Base-by-base conservation (phyloP, 2,797 vertebrate species). In the Sebastes steindachneri region DNA sequence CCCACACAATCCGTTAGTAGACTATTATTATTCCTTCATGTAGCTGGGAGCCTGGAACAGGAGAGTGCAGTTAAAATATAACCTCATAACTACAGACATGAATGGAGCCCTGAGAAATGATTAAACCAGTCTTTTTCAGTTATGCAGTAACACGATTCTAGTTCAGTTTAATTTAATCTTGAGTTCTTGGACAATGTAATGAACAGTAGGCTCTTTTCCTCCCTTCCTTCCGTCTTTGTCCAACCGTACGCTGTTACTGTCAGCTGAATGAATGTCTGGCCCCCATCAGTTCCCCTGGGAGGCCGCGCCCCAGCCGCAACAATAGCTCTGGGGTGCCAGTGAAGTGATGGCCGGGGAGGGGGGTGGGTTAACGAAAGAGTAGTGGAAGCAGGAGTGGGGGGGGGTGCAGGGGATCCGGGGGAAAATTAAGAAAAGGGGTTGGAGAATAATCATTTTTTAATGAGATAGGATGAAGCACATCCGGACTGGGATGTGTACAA, bases 361-460 rank as follows among this genome's bases (percentile, higher is more conserved):
- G 74, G 78, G 66, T 31, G 76, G 54, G 58, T 60, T 70, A 83
- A 73, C 58, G 59, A 77, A 73, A 75, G 77, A 77, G 79, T 59
- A 29, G 66, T 71, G 60, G 68, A 82, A 55, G 77, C 79, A 74
- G 73, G 74, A 69, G 76, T 35, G 53, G 62, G 45, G 23, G 23
- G 85, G 68, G 12, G 33, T 64, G 26, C 58, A 69, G 65, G 72
- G 82, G 80, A 89, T 90, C 82, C 75, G 90, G 93, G 82, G 87
- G 69, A 66, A 88, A 88, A 92, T 79, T 84, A 91, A 93, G 89
- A 86, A 79, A 89, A 85, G 75, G 75, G 84, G 69, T 41, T 84
- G 69, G 85, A 79, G 78, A 84, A 90, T 86, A 88, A 92, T 90
- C 77, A 82, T 82, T 85, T 91, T 94, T 95, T 94, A 95, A 96